These are phyloP conservation scores for Eugnorisma glareosa DNA, from an alignment of 2,888 invertebrate genomes.

Conservation along the genomic window DNA sequence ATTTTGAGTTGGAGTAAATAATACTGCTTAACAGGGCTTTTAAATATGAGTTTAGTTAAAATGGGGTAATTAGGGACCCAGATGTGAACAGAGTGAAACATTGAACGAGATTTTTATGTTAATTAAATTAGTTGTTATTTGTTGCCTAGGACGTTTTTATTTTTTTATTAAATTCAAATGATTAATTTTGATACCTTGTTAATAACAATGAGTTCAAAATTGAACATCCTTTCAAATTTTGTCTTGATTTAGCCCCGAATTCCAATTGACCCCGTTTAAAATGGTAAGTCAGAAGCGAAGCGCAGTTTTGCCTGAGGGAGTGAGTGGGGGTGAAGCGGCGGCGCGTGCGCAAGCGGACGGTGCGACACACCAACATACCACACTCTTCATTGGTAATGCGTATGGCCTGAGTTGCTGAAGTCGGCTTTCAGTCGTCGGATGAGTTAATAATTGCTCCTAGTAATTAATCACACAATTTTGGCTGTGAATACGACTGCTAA, in stretches of 20 bases:
- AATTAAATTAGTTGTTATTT: not conserved
- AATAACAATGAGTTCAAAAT: not conserved
- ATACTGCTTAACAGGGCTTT: not conserved
- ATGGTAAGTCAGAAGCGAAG: constrained; percentile 40
- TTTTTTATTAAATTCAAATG: not conserved
- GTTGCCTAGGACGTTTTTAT: not conserved
- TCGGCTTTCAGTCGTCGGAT: not conserved
- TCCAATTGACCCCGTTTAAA: not conserved
- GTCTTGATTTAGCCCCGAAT: not conserved
- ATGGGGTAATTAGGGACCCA: not conserved
- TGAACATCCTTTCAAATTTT: not conserved
- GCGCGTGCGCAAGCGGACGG: constrained; percentile 72
- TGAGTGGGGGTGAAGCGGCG: constrained; percentile 80
- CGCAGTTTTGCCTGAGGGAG: constrained; percentile 53
- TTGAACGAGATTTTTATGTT: not conserved
- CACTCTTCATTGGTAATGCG: not conserved
- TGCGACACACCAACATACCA: constrained; percentile 31
- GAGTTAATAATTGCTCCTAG: not conserved
- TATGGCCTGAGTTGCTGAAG: not conserved
- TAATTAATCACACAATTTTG: not conserved
- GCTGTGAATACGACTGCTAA: not conserved
- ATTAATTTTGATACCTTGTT: not conserved
- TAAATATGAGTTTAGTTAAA: not conserved
- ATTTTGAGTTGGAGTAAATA: not conserved
- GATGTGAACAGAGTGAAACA: not conserved